A percentile compares a stretch with the other conserved stretches of the same genome.
These are phyloP conservation scores for Mesocentrotus franciscanus DNA, from an alignment of 53 echinoderm and acorn worm genomes.

Conservation along the genomic window DNA sequence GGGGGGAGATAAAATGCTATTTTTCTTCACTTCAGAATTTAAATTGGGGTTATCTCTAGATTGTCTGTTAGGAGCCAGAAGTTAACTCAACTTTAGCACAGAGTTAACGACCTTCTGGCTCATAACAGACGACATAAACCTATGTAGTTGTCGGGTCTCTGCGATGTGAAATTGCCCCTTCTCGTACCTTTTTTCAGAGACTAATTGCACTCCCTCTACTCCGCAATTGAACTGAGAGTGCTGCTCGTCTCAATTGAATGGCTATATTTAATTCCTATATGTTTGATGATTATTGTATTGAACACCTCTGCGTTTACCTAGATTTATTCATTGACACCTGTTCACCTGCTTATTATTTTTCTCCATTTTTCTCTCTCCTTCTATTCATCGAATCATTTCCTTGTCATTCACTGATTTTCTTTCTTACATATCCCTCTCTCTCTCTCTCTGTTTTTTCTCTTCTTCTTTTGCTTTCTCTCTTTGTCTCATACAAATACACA, in stretches of 20 bases:
- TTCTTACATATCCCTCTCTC: neutral
- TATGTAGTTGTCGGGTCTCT: too few species aligned
- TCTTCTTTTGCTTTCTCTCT: neutral
- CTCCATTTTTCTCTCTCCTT: neutral
- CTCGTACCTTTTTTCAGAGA: neutral
- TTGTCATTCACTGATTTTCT: neutral
- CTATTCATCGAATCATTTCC: neutral
- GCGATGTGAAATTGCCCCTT: too few species aligned
- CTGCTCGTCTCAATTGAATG: neutral
- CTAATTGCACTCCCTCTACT: neutral
- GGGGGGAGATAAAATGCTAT: too few species aligned
- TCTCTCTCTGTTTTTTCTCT: neutral
- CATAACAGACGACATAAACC: too few species aligned
- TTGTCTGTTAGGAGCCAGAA: too few species aligned
- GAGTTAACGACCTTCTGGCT: too few species aligned
- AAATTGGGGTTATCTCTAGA: too few species aligned
- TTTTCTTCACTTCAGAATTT: too few species aligned
- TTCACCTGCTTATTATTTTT: slow-evolving; percentile 12
- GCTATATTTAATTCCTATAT: neutral
- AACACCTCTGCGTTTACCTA: neutral
- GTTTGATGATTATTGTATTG: neutral
- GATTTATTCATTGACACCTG: neutral
- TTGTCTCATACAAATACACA: neutral
- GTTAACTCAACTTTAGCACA: too few species aligned
- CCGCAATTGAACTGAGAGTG: neutral